Conservation (phyloP, 2,888 invertebrate genomes). For the Tiliacea citrago region DNA sequence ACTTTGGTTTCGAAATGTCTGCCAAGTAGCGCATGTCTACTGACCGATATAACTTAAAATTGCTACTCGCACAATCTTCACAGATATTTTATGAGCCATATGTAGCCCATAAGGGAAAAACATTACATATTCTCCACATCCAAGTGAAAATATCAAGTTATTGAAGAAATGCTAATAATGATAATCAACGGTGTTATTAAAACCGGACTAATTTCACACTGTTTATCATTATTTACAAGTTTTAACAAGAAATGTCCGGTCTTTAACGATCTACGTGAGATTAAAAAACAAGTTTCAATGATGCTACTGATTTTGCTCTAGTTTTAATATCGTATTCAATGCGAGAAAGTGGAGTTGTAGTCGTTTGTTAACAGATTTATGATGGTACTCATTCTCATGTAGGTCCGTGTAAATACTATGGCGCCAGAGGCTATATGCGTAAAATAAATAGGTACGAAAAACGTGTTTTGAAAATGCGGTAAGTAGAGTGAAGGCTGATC, state of each 20-base stretch:
- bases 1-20: background rate
- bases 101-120: background rate
- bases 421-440: conserved; percentile 16
- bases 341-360: conserved; percentile 54
- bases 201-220: conserved; percentile 38
- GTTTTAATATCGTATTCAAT: conserved; percentile 9
- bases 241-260: conserved; percentile 51
- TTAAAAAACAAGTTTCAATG: conserved; percentile 45
- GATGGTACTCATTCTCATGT: conserved; percentile 11
- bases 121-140: background rate
- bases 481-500: background rate
- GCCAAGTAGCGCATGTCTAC: background rate
- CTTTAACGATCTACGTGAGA: conserved; percentile 28
- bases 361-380: conserved; percentile 39
- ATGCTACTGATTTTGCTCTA: conserved; percentile 42
- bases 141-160: conserved; percentile 27
- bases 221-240: conserved; percentile 28
- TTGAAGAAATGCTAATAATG: background rate
- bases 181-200: conserved; percentile 10
- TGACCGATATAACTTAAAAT: background rate
- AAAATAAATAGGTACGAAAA: conserved; percentile 22
- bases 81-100: conserved; percentile 14
- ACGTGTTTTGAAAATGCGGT: conserved; percentile 26
- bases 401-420: background rate
- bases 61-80: background rate